Evolutionary conservation across 92 coral and sea anemone species (phyloP).

Genomic region (Epizoanthus rinbou): DNA sequence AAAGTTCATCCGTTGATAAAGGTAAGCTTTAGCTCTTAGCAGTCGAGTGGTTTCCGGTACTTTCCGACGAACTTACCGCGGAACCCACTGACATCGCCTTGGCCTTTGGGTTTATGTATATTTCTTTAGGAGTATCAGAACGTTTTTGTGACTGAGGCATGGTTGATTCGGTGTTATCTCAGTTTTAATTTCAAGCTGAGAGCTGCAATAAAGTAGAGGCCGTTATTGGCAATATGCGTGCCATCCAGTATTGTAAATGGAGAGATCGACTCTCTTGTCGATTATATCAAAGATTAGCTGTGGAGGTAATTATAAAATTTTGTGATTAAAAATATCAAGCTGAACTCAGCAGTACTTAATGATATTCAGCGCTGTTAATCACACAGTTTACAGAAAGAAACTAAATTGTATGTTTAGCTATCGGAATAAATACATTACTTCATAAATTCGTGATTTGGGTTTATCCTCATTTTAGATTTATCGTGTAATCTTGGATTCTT

Average conservation of each 20-base stretch:
- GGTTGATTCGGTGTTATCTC: slow-evolving; percentile 2
- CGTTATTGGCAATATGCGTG: neutral
- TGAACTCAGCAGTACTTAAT: neutral
- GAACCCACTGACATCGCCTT: neutral
- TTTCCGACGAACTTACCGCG: slow-evolving; percentile 29
- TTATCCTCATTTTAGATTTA: neutral
- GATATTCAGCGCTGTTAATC: neutral
- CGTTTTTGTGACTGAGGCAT: neutral
- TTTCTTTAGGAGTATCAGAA: neutral
- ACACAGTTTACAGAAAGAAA: neutral
- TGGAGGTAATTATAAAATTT: slow-evolving; percentile 9
- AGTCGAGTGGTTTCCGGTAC: slow-evolving; percentile 44
- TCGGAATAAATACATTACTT: neutral
- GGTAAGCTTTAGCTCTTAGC: slow-evolving; percentile 47
- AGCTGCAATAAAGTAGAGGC: slow-evolving; percentile 4
- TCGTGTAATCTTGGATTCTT: neutral
- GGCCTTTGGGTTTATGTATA: neutral
- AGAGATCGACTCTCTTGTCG: neutral
- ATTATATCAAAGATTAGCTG: neutral
- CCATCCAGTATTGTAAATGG: neutral
- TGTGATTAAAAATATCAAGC: neutral
- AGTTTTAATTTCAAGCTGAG: slow-evolving; percentile 28
- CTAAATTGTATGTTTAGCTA: neutral
- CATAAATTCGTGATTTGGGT: neutral
- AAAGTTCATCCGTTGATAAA: slow-evolving; percentile 92